Evolutionary conservation across 2,888 invertebrate genomes (phyloP).

Genomic region (Clivina fossor): DNA sequence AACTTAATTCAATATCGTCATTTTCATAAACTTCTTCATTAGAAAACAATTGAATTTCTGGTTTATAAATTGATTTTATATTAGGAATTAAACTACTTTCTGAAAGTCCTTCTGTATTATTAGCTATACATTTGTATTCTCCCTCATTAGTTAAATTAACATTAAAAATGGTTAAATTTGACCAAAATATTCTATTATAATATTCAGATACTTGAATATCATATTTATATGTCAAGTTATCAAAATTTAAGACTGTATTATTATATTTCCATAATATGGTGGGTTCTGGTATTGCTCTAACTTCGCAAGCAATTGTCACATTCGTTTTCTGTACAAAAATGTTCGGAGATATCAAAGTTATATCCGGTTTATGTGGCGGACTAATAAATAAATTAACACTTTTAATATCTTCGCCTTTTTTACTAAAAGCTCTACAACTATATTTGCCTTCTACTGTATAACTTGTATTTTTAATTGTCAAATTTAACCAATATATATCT

Average conservation of each 20-base stretch:
- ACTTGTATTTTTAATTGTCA: constrained; percentile 5
- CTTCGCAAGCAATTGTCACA: not conserved
- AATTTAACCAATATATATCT: constrained; percentile 14
- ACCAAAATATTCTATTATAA: not conserved
- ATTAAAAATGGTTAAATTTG: constrained; percentile 14
- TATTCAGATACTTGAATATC: not conserved
- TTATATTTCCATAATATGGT: constrained; percentile 2
- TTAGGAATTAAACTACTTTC: not conserved
- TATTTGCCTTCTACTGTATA: constrained; percentile 2
- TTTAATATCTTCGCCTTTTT: not conserved
- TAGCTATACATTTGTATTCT: not conserved
- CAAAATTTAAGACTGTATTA: not conserved
- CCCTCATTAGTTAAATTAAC: not conserved
- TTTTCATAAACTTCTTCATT: not conserved
- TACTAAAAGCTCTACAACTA: not conserved
- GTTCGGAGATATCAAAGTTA: not conserved
- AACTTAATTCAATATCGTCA: not conserved
- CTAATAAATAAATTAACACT: not conserved
- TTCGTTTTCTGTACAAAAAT: not conserved
- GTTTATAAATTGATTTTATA: constrained; percentile 3
- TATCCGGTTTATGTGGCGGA: constrained; percentile 3
- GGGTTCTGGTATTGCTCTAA: constrained; percentile 3
- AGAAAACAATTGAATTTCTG: constrained; percentile 8
- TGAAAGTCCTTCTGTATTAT: constrained; percentile 1
- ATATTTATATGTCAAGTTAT: not conserved